A percentile compares a stretch with the other conserved stretches of the same genome.
These are phyloP conservation scores for Leptogaster cylindrica DNA, from an alignment of 2,888 invertebrate genomes.

Conservation along the genomic window DNA sequence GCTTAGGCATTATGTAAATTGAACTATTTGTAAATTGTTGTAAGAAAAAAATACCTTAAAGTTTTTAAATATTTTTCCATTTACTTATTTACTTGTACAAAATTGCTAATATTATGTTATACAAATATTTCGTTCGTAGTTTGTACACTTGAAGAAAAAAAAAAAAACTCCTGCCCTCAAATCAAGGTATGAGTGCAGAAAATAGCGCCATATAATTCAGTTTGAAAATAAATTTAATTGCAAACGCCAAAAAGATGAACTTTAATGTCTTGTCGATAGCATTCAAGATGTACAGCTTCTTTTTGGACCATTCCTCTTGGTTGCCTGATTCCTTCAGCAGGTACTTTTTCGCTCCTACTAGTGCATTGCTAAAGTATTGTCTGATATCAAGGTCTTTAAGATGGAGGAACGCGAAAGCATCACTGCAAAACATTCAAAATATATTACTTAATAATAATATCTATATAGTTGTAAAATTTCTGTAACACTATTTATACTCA, in stretches of 20 bases:
- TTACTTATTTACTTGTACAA: background rate
- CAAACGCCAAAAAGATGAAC: background rate
- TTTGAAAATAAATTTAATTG: background rate
- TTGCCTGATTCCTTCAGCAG: constrained; percentile 61
- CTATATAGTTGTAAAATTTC: background rate
- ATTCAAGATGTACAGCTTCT: background rate
- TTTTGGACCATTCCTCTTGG: background rate
- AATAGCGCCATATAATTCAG: background rate
- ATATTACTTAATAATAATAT: constrained; percentile 10
- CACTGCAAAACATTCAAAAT: too few species aligned
- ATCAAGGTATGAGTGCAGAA: background rate
- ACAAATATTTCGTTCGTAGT: background rate
- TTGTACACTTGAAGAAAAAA: background rate
- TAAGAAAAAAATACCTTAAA: too few species aligned
- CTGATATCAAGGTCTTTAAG: constrained; percentile 52
- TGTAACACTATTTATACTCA: constrained; percentile 50
- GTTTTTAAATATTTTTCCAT: too few species aligned
- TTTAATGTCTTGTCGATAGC: background rate
- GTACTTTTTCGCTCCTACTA: constrained; percentile 56
- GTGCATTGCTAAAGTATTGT: constrained; percentile 54
- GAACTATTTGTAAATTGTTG: too few species aligned
- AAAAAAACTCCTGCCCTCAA: background rate
- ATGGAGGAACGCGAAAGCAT: constrained; percentile 52
- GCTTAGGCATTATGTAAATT: too few species aligned
- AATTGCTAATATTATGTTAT: background rate